A percentile compares a stretch with the other conserved stretches of the same genome.
These are phyloP conservation scores for Zaprionus capensis DNA, from an alignment of 1,140 invertebrate species.

Conservation along the genomic window DNA sequence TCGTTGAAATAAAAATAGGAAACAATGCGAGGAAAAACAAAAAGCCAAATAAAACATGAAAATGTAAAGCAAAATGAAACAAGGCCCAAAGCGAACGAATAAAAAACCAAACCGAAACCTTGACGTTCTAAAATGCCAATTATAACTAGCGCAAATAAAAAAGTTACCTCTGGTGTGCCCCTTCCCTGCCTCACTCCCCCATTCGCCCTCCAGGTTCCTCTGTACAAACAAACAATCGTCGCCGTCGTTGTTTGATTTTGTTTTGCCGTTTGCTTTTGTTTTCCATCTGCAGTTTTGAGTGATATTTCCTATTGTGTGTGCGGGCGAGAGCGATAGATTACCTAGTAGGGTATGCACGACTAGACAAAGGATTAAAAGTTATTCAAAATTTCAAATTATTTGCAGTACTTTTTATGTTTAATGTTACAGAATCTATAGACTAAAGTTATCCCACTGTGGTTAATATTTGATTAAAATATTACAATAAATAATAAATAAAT, in stretches of 20 bases:
- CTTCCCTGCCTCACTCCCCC: background rate
- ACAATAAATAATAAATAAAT: too few species aligned
- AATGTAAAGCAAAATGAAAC: constrained; percentile 45
- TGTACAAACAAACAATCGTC: constrained; percentile 27
- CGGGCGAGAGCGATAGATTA: background rate
- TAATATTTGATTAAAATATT: too few species aligned
- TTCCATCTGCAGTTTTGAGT: constrained; percentile 53
- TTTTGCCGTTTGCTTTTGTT: constrained; percentile 34
- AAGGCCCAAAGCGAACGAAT: constrained; percentile 31
- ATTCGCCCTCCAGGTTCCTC: background rate
- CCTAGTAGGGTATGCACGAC: background rate
- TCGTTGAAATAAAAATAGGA: constrained; percentile 18
- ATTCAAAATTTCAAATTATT: too few species aligned
- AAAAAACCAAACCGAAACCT: constrained; percentile 55
- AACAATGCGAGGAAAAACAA: constrained; percentile 16
- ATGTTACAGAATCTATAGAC: too few species aligned
- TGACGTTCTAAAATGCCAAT: constrained; percentile 82
- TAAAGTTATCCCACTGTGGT: too few species aligned
- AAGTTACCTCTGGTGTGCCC: constrained; percentile 23
- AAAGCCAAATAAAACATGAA: constrained; percentile 24
- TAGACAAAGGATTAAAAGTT: too few species aligned
- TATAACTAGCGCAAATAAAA: constrained; percentile 77
- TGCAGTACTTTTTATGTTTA: too few species aligned
- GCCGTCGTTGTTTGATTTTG: constrained; percentile 22
- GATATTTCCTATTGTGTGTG: constrained; percentile 48